Base-by-base conservation (phyloP, 2,888 invertebrate species). In the Anticlea derivata region DNA sequence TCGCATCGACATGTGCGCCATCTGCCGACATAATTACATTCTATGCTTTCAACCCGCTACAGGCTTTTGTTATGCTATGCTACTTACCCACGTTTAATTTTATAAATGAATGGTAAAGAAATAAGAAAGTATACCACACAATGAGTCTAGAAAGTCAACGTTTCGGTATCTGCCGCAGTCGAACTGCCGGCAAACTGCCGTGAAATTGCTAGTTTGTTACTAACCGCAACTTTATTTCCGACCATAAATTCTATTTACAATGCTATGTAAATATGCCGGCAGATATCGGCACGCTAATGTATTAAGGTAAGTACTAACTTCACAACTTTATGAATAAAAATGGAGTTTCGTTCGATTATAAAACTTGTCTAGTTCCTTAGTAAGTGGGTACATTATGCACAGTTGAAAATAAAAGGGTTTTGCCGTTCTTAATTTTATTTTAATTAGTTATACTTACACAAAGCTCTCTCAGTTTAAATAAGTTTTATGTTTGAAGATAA, bases 21-120 rank as follows among this genome's bases (percentile, higher is more conserved):
- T 89, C 86, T 90, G 89, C 66, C 71, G 43, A 60, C 67, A 71
- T 86, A 86, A 88, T 87, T 86, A 80, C 86, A 81, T 83, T 87
- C 84, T 82, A 77, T 74, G 78, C 82, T 78, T 84, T 74, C 76
- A 85, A 75, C 72, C 68, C 70, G 63, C 72, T 66, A 73, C 68
- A 51, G 66, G 65, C 80, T 67, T 81, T 83, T 83, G 83, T 86
- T 73, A 63, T 48, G 62, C 63, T n/a, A n/a, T n/a, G n/a, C 59
- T 31, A 33, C 30, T 61, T 61, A 66, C 66, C 66, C 66, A 68
- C 71, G 66, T 80, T 82, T 78, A 76, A 75, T 73, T 80, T 78
- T 79, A 81, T 76, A 78, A 82, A 83, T 70, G 66, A 61, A 86
- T 70, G 59, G 63, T 67, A 68, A n/a, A 79, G 74, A 79, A 84